Percentiles rank a stretch among this genome's conserved stretches.
Conservation (phyloP, 2,888 invertebrate genomes). For the Hedya salicella region DNA sequence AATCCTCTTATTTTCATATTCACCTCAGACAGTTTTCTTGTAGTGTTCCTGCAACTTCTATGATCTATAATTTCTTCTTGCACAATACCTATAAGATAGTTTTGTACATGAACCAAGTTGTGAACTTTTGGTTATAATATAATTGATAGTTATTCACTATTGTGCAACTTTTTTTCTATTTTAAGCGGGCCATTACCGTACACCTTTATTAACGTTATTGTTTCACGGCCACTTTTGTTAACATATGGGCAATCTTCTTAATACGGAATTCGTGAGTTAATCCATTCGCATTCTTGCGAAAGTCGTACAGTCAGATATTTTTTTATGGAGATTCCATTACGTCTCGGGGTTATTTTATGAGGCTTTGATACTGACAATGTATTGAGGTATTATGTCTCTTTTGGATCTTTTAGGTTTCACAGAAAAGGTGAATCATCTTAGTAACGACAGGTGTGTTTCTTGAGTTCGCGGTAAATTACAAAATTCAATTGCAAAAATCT, state of each 20-base stretch:
- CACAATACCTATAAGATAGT: too few species aligned
- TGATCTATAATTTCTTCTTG: too few species aligned
- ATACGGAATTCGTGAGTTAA: slow-evolving; percentile 28
- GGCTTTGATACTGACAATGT: background rate
- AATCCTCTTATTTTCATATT: too few species aligned
- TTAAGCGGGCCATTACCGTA: slow-evolving; percentile 16
- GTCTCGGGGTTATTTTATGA: slow-evolving; percentile 19
- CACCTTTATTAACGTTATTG: slow-evolving; percentile 24
- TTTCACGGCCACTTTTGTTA: slow-evolving; percentile 27
- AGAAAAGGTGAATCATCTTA: background rate
- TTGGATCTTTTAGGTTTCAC: slow-evolving; percentile 2
- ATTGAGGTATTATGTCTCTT: slow-evolving; percentile 13
- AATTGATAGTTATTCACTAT: background rate
- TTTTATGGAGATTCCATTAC: slow-evolving; percentile 24
- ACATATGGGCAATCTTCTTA: slow-evolving; percentile 13
- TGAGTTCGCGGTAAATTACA: too few species aligned
- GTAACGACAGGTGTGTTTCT: slow-evolving; percentile 19
- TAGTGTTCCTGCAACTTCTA: too few species aligned
- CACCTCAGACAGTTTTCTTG: too few species aligned
- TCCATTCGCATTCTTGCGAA: slow-evolving; percentile 20
- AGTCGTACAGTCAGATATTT: slow-evolving; percentile 12
- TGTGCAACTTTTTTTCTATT: slow-evolving; percentile 12
- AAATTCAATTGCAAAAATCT: too few species aligned
- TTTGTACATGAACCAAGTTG: background rate
- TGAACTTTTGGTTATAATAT: background rate